These are phyloP conservation scores for Mythimna impura DNA, from an alignment of 2,888 invertebrate genomes.

Conservation along the genomic window DNA sequence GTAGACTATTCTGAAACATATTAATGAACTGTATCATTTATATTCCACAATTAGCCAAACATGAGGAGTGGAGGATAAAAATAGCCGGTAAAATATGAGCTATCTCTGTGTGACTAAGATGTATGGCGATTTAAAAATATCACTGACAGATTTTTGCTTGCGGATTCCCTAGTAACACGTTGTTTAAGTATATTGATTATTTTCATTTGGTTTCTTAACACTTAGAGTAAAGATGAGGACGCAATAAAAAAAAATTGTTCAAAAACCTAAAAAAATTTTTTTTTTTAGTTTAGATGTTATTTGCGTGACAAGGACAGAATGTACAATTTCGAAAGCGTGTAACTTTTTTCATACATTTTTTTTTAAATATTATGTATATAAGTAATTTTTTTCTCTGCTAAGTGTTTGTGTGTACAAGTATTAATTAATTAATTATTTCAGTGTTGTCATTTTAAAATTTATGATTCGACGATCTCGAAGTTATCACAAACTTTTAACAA, in stretches of 20 bases:
- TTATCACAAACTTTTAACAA: too few relatives aligned
- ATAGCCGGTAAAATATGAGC: constrained; percentile 53
- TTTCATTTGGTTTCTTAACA: neutral
- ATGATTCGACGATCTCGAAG: too few relatives aligned
- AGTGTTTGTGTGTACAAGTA: too few relatives aligned
- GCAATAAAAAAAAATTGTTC: too few relatives aligned
- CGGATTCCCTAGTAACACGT: constrained; percentile 20
- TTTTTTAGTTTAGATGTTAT: neutral
- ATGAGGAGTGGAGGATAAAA: constrained; percentile 46
- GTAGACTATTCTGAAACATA: constrained; percentile 13
- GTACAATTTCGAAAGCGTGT: neutral
- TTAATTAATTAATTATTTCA: too few relatives aligned
- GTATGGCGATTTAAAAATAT: constrained; percentile 57
- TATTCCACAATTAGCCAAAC: constrained; percentile 47
- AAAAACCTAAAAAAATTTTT: too few relatives aligned
- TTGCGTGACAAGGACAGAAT: neutral
- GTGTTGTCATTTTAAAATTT: too few relatives aligned
- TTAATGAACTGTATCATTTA: constrained; percentile 51
- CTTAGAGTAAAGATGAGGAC: neutral
- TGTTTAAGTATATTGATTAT: neutral
- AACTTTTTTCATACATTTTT: neutral
- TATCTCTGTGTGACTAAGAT: constrained; percentile 55
- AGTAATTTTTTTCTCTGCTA: too few relatives aligned
- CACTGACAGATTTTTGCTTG: constrained; percentile 39
- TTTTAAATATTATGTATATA: neutral